A percentile compares a stretch with the other conserved stretches of the same genome.
Evolutionary conservation across 30 jellyfish, hydroid and myxozoan genomes (phyloP).

Genomic region (Sanderia malayensis): DNA sequence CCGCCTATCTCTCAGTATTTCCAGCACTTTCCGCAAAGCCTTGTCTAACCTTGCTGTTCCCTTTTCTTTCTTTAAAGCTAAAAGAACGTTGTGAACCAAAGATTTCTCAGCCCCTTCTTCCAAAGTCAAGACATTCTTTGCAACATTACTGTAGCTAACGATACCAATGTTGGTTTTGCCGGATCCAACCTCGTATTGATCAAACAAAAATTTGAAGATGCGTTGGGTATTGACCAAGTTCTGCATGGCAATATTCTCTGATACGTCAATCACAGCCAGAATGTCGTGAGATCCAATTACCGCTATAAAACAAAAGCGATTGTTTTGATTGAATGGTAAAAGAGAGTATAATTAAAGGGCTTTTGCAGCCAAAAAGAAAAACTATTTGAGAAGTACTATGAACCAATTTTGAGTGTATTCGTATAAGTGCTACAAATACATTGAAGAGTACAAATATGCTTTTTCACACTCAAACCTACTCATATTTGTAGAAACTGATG

Average conservation of each 20-base stretch:
- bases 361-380: too few relatives aligned
- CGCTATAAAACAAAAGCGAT: slow-evolving; percentile 6
- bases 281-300: slow-evolving; percentile 37
- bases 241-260: slow-evolving; percentile 10
- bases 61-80: slow-evolving; percentile 4
- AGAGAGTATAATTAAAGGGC: too few relatives aligned
- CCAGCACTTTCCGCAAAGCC: slow-evolving; percentile 41
- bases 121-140: slow-evolving; percentile 33
- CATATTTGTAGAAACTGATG: too few relatives aligned
- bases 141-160: slow-evolving; percentile 31
- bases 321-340: too few relatives aligned
- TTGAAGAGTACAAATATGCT: too few relatives aligned
- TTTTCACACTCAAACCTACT: too few relatives aligned
- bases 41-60: slow-evolving; percentile 28
- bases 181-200: slow-evolving; percentile 41
- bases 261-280: slow-evolving; percentile 43
- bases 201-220: slow-evolving; percentile 10
- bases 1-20: slow-evolving; percentile 26
- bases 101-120: slow-evolving; percentile 39
- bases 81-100: slow-evolving; percentile 6
- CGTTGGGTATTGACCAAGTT: slow-evolving; percentile 2
- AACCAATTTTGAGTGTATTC: too few relatives aligned
- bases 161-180: slow-evolving; percentile 22
- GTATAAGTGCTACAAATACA: too few relatives aligned
- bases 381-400: too few relatives aligned